These are phyloP conservation scores for Eurois occulta DNA, from an alignment of 2,888 invertebrate genomes.

Conservation along the genomic window DNA sequence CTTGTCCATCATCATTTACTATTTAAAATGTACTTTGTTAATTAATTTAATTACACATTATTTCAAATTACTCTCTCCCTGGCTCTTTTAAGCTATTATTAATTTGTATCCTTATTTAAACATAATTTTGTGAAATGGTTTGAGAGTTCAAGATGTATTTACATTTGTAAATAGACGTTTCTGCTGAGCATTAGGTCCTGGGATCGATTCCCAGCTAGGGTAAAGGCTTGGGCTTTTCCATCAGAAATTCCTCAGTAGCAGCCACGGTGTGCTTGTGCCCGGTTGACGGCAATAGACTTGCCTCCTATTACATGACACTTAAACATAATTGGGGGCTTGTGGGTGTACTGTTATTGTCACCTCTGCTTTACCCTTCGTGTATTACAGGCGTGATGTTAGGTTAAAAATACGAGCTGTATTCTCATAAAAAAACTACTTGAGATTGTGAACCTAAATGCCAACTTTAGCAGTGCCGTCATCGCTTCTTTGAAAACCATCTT, in stretches of 20 bases:
- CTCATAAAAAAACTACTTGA: neutral
- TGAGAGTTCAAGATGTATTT: neutral
- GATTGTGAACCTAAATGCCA: neutral
- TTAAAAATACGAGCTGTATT: neutral
- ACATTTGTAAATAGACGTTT: too few relatives aligned
- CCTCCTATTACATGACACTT: neutral
- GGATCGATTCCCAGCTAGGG: neutral
- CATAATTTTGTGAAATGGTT: neutral
- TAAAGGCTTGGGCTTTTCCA: neutral
- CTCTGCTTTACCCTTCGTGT: neutral
- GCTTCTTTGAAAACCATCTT: neutral
- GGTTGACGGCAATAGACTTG: neutral
- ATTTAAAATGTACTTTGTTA: conserved; percentile 14
- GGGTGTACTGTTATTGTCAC: neutral
- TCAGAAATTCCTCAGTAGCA: too few relatives aligned
- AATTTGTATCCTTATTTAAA: neutral
- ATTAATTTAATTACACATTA: neutral
- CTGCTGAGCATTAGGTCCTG: neutral
- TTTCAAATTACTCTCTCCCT: neutral
- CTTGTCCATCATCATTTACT: conserved; percentile 18
- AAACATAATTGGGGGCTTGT: neutral
- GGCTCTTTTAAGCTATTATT: neutral
- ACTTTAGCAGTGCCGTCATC: neutral
- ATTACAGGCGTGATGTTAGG: neutral
- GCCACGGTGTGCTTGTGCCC: neutral